A percentile compares a stretch with the other conserved stretches of the same genome.
phyloP scores from a whole-genome alignment of 2,797 vertebrate genomes.

The Crax fasciolata region DNA sequence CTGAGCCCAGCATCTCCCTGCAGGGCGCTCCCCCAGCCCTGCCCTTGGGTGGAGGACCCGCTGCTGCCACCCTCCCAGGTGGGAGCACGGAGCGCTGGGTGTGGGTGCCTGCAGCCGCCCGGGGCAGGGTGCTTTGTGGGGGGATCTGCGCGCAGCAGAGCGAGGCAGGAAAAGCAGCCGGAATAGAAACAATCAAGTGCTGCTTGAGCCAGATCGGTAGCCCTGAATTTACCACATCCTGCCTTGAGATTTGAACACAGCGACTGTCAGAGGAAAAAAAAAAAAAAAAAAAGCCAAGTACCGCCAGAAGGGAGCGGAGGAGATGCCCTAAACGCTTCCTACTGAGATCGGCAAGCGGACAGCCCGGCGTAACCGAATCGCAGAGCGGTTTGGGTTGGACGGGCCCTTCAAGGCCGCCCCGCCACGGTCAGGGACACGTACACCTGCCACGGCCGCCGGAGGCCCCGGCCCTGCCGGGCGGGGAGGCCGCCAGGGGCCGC shows the following conservation, averaged over 20 bases:
- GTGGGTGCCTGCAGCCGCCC: no score
- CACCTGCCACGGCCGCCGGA: background rate
- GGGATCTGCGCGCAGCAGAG: background rate
- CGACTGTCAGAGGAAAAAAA: background rate
- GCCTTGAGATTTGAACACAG: background rate
- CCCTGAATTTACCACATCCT: slow-evolving; percentile 42
- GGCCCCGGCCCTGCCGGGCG: no score
- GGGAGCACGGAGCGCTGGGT: no score
- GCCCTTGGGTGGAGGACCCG: background rate
- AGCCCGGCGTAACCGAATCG: background rate
- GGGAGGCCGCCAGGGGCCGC: background rate
- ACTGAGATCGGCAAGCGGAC: background rate
- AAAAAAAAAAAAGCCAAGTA: background rate
- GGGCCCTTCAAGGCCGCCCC: background rate
- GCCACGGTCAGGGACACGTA: no score
- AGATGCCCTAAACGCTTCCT: background rate
- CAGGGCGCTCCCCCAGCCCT: background rate
- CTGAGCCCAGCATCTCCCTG: background rate
- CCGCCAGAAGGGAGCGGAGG: background rate
- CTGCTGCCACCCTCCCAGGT: background rate
- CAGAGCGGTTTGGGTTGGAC: background rate
- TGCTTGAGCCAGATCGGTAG: background rate
- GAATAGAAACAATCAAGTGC: background rate
- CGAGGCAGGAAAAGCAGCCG: background rate
- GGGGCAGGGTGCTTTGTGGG: background rate